phyloP scores from a whole-genome alignment of 1,140 invertebrate genomes.

The Drosophila asahinai region DNA sequence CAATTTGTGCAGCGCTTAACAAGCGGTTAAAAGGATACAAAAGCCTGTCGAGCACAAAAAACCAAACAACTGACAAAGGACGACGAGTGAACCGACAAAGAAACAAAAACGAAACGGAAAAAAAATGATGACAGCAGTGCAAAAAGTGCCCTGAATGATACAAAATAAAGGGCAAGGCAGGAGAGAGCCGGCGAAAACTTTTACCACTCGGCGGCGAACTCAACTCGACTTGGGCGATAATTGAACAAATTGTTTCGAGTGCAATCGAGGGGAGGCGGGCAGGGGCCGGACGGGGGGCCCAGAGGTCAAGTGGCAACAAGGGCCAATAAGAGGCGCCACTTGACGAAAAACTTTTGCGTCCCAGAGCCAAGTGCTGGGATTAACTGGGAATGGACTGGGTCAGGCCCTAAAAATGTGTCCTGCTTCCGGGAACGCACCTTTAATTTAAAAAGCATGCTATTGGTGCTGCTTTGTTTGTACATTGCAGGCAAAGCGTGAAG shows the following conservation, averaged over 20 bases:
- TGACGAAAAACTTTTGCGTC: slow-evolving; percentile 38
- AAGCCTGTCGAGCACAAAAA: slow-evolving; percentile 46
- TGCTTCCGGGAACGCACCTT: neutral
- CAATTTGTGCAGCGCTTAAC: slow-evolving; percentile 78
- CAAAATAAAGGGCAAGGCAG: slow-evolving; percentile 24
- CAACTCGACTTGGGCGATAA: slow-evolving; percentile 58
- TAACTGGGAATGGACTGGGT: slow-evolving; percentile 5
- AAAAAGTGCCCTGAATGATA: slow-evolving; percentile 65
- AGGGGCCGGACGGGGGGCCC: no score
- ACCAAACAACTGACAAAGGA: slow-evolving; percentile 42
- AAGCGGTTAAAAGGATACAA: slow-evolving; percentile 78
- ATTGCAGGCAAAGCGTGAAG: no score
- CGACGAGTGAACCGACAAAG: slow-evolving; percentile 20
- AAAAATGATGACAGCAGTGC: slow-evolving; percentile 44
- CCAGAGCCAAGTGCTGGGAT: slow-evolving; percentile 1
- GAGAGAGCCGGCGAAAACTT: slow-evolving; percentile 63
- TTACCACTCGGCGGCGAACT: slow-evolving; percentile 56
- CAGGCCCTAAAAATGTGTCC: neutral
- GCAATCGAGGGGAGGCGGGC: slow-evolving; percentile 40
- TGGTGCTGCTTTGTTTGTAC: no score
- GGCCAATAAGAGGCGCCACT: slow-evolving; percentile 52
- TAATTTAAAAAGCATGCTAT: no score
- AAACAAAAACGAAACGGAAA: slow-evolving; percentile 9
- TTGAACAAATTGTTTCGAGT: slow-evolving; percentile 83
- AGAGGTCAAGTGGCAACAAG: slow-evolving; percentile 31